Conservation (phyloP, 2,113 vertebrate species). For the Nycticebus coucang region DNA sequence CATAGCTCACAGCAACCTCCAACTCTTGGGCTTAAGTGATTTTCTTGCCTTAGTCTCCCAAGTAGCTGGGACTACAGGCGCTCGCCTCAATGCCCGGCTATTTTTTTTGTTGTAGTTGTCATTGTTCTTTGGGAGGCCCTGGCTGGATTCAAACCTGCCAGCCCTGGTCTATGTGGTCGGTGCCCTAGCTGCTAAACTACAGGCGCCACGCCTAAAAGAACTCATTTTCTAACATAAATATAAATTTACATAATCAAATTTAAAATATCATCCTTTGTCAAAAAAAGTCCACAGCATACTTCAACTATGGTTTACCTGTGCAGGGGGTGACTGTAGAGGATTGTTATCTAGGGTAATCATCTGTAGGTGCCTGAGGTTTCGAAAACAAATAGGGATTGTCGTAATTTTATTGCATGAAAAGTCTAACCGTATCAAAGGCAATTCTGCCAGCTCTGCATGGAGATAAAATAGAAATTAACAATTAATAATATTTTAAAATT, state of each 20-base stretch:
- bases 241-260: conserved; percentile 49
- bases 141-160: no score
- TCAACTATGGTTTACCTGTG: conserved; percentile 89
- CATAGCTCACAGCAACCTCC: no score
- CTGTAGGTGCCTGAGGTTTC: conserved; percentile 94
- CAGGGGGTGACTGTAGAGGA: conserved; percentile 95
- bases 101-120: no score
- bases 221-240: conserved; percentile 52
- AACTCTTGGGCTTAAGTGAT: no score
- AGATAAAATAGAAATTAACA: conserved; percentile 62
- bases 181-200: no score
- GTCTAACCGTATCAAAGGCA: conserved; percentile 96
- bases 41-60: no score
- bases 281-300: background rate
- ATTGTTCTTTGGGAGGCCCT: no score
- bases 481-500: conserved; percentile 55
- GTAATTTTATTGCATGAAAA: conserved; percentile 99
- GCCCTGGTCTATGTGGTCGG: no score
- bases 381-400: conserved; percentile 94
- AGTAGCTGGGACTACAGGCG: no score
- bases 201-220: background rate
- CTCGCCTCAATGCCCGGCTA: no score
- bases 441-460: conserved; percentile 91
- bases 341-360: conserved; percentile 97
- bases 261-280: background rate